phyloP scores from a whole-genome alignment of 1,140 invertebrate genomes.

The Bombus confusus region DNA sequence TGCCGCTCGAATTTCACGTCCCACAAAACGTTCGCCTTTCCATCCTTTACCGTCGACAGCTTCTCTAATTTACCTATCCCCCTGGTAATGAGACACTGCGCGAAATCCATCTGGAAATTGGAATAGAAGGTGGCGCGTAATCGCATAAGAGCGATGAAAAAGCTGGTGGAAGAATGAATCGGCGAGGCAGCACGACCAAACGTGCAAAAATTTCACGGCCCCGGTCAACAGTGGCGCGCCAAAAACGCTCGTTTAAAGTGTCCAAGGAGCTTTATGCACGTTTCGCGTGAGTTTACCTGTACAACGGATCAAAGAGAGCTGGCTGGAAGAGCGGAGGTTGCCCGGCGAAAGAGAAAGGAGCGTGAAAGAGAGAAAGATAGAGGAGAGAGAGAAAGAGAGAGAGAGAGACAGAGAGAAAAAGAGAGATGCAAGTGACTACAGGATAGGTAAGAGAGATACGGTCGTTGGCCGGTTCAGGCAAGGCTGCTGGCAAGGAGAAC shows the following conservation, averaged over 20 bases:
- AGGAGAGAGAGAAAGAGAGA: conserved; percentile 22
- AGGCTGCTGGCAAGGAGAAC: conserved; percentile 74
- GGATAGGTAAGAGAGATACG: conserved; percentile 67
- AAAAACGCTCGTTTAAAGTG: conserved; percentile 45
- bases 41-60: not conserved
- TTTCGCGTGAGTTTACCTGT: conserved; percentile 59
- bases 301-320: conserved; percentile 57
- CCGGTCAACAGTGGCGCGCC: not conserved
- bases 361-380: conserved; percentile 25
- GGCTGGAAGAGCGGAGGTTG: conserved; percentile 56
- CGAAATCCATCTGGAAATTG: not conserved
- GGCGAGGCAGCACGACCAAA: not conserved
- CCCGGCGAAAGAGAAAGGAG: conserved; percentile 67
- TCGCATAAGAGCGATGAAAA: not conserved
- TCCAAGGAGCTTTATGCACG: conserved; percentile 51
- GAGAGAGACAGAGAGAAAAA: not conserved
- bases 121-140: not conserved
- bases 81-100: too few relatives aligned
- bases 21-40: not conserved
- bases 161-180: not conserved
- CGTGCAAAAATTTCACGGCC: conserved; percentile 19
- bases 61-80: not conserved
- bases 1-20: not conserved
- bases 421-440: conserved; percentile 34
- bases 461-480: conserved; percentile 72